Evolutionary conservation across 2,888 invertebrate genomes (phyloP), one percentile per base, ranked within the genome.

Genomic region (Abscondita cerata): DNA sequence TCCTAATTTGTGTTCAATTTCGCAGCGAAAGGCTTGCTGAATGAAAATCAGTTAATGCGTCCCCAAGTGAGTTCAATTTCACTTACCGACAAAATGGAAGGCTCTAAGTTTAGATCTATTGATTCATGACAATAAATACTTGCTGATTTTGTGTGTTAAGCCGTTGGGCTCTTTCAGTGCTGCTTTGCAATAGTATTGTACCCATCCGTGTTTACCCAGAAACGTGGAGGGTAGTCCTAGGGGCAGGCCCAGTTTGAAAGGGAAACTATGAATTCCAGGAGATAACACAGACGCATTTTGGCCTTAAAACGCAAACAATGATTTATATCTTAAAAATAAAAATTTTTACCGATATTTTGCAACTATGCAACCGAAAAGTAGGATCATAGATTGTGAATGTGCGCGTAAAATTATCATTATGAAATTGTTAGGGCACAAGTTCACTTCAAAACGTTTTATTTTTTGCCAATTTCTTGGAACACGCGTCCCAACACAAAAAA

Each of bases 101-200:
- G 93, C 77, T 96, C 96, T 78, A 93, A 82, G 82, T 96, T 96
- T 72, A 96, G 83, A 80, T 96, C 95, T 69, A 96, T 95, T 2
- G 96, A 80, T 94, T 96, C 95, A 96, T 95, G 1, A 96, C 95
- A 73, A 96, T 95, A 80, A 96, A 96, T n/a, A 96, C 96, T 82
- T 96, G 96, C 79, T 96, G 95, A 78, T 96, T 96, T 96, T 96
- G 77, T 96, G 96, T 3, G 94, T 93, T 34, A 96, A 82, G 0
- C 95, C 95, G 68, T 90, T 91, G 5, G 95, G 93, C 74, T 96
- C 96, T 48, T 94, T 83, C 13, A 95, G 82, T 0, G 95, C 95
- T 15, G 95, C 93, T 79, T 95, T 95, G 76, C 95, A 96, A 78
- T 89, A 96, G 81, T 95, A 96, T 80, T 96, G 96, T 47, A 96